Evolutionary conservation across 2,888 invertebrate species (phyloP), one percentile per base, ranked within the genome.

Genomic region (Didymodactylos carnosus): DNA sequence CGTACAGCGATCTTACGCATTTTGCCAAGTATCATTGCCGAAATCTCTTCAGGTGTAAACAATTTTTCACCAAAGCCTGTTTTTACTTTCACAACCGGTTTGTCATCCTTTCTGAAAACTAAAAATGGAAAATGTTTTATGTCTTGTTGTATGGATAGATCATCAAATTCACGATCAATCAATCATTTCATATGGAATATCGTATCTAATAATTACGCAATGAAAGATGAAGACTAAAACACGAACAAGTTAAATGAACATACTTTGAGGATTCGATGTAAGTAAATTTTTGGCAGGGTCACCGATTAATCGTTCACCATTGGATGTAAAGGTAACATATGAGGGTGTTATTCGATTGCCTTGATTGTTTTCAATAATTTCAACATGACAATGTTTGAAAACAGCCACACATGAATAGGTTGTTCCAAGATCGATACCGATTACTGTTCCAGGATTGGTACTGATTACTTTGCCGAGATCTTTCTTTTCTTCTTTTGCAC

Each of bases 21-120:
- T 85, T 97, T 95, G 35, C 88, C 88, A 75, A 97, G 87, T 51
- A 98, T 94, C 97, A 98, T 98, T 77, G 98, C 95, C 27, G 95
- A 95, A 79, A 98, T 91, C 86, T 99, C 97, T 85, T 98, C 98
- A 14, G 98, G 94, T 0, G 95, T 91, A 83, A 99, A 99, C 49
- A 90, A 87, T 82, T 94, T 95, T 72, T 75, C 70, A 16, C 46
- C 72, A n/a, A 13, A 14, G 19, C 39, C 69, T 16, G 35, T 70
- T 41, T 69, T 19, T 2, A 75, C 49, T 70, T 53, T 39, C 5
- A 75, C 41, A n/a, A 72, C 39, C 5, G 75, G 75, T 51, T 72
- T 75, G 35, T 29, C 25, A 16, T 49, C 46, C 29, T 49, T 71
- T 19, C 78, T 78, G 10, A 78, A 73, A 10, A 81, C 79, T 72